Evolutionary conservation across 2,113 vertebrate genomes (phyloP).

Genomic region (Illadopsis cleaveri): DNA sequence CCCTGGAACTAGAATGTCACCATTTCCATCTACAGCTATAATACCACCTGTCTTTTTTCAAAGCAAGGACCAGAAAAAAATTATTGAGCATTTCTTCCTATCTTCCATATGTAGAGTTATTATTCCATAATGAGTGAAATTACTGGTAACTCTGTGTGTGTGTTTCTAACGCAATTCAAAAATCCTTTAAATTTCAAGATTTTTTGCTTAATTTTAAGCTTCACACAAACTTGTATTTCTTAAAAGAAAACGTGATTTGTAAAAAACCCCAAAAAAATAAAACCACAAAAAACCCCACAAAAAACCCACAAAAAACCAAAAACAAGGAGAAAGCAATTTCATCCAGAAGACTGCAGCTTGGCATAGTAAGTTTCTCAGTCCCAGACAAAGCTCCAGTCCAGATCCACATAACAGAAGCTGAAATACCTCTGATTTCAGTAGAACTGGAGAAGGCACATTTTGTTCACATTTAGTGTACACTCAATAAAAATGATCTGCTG

Average conservation of each 20-base stretch:
- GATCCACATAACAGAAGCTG: not conserved
- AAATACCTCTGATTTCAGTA: not conserved
- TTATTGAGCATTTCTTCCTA: not conserved
- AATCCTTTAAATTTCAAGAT: not conserved
- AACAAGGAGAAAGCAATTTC: not conserved
- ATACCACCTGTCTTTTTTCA: not conserved
- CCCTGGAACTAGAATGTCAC: not conserved
- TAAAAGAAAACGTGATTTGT: not conserved
- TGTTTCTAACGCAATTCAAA: not conserved
- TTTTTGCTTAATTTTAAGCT: not conserved
- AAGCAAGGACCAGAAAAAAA: not conserved
- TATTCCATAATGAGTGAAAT: not conserved
- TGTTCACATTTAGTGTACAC: not conserved
- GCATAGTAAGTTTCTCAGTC: not conserved
- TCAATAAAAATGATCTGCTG: conserved; percentile 41
- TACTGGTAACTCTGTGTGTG: not conserved
- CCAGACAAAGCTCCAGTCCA: not conserved
- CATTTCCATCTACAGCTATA: not conserved
- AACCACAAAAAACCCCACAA: not conserved
- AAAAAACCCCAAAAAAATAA: not conserved
- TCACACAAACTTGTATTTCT: not conserved
- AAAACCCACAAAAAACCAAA: too few species aligned
- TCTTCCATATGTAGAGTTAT: not conserved
- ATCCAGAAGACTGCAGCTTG: not conserved
- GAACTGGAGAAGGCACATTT: not conserved